Evolutionary conservation across 2,888 invertebrate species (phyloP).

Genomic region (Clepsis dumicolana): DNA sequence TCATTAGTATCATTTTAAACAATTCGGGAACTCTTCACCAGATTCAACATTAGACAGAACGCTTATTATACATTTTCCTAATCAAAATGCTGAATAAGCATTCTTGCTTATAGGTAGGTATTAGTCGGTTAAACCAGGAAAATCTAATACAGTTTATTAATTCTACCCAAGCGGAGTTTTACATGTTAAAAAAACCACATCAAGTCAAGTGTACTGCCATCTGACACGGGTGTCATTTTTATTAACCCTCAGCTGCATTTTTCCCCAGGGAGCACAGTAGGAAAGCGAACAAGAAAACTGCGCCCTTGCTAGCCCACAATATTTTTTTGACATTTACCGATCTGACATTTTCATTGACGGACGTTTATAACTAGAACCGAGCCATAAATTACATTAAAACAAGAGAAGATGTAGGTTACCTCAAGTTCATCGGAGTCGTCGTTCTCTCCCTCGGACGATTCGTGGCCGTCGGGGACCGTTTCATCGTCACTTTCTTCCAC

Average conservation of each 20-base stretch:
- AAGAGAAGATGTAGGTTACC: conserved; percentile 66
- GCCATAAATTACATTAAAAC: not conserved
- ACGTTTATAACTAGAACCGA: not conserved
- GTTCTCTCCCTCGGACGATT: conserved; percentile 87
- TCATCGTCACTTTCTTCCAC: conserved; percentile 64
- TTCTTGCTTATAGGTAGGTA: conserved; percentile 9
- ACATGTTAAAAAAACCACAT: not conserved
- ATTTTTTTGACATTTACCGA: not conserved
- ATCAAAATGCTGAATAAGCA: conserved; percentile 11
- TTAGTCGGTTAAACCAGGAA: conserved; percentile 21
- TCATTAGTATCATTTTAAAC: conserved; percentile 22
- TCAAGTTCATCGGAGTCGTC: conserved; percentile 89
- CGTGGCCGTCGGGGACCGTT: conserved; percentile 71
- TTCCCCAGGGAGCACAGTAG: not conserved
- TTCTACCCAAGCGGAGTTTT: not conserved
- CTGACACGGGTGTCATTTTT: not conserved
- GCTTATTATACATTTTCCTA: no score
- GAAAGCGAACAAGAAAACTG: not conserved
- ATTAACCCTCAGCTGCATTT: not conserved
- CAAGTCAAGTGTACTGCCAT: not conserved
- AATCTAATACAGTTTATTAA: conserved; percentile 8
- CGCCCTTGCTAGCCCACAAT: not conserved
- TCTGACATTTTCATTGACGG: not conserved
- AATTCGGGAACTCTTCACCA: conserved; percentile 13
- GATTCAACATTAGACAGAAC: conserved; percentile 15